Evolutionary conservation across 1,140 invertebrate genomes (phyloP), one percentile per base, ranked within the genome.

Genomic region (Heliconius melpomene): DNA sequence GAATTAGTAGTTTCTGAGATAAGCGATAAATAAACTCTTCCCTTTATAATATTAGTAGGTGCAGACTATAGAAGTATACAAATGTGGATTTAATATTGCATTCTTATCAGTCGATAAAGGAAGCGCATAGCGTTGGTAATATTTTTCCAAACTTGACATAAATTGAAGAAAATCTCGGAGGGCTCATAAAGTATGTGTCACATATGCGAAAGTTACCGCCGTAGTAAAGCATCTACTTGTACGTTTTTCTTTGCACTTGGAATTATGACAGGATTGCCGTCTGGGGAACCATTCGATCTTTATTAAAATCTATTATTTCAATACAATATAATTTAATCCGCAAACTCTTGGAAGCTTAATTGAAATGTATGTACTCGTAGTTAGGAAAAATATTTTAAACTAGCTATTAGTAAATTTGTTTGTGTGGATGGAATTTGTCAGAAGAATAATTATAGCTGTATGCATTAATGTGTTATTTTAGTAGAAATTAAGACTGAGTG

Each of bases 61-160:
- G 32, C 32, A 46, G 13, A 46, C 16, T 5, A 16, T 46, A 6
- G 13, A 46, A 46, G 13, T 46, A 3, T 5, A 46, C 40, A 46
- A 16, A 57, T 57, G 7, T 9, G 7, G n/a, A 66, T 29, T 66
- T 11, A 29, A 66, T 66, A 66, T 20, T 76, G 57, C 74, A 75
- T 36, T 75, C 40, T 60, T 75, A 75, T 38, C 54, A 70, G 57
- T 75, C 78, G 78, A 79, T 79, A 79, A 79, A 74, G 57, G 52
- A 79, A 75, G 77, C 78, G 60, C 78, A 74, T 46, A 52, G 78
- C 78, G 73, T 76, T 76, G 57, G 36, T 74, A 79, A 79, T 79
- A 79, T 79, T 79, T 46, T 79, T 79, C 66, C 38, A 13, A 66
- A 46, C 73, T 36, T 66, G 73, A 74, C 72, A 75, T 46, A 76